A percentile compares a stretch with the other conserved stretches of the same genome.
phyloP scores from a whole-genome alignment of 2,888 invertebrate species.

The Tipula unca region DNA sequence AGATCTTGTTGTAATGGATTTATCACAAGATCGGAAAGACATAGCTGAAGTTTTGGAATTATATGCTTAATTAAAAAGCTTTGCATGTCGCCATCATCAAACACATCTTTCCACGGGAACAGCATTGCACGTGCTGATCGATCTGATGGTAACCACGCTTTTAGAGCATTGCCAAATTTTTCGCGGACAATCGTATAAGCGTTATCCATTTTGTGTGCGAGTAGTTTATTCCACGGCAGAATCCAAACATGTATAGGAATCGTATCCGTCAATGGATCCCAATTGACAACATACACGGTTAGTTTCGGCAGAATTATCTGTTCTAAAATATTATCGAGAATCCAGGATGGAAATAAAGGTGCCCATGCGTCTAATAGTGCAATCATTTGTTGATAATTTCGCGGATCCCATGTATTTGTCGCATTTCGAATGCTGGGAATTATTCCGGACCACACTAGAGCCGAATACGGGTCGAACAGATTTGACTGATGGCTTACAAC shows the following conservation, averaged over 20 bases:
- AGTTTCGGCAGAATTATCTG: constrained; percentile 71
- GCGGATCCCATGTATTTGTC: constrained; percentile 67
- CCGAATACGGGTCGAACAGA: constrained; percentile 60
- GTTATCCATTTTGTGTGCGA: constrained; percentile 51
- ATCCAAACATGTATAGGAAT: constrained; percentile 96
- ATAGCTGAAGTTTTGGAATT: constrained; percentile 76
- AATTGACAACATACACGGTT: constrained; percentile 66
- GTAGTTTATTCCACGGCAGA: constrained; percentile 87
- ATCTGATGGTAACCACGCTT: constrained; percentile 95
- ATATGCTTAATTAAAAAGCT: constrained; percentile 79
- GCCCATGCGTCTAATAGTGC: constrained; percentile 74
- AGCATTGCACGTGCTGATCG: constrained; percentile 85
- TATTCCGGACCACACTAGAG: constrained; percentile 80
- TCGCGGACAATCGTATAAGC: constrained; percentile 88
- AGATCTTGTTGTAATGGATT: constrained; percentile 64
- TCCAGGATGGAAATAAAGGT: constrained; percentile 71
- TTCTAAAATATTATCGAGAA: constrained; percentile 71
- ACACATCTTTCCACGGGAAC: constrained; percentile 77
- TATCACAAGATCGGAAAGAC: constrained; percentile 55
- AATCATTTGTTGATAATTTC: constrained; percentile 68
- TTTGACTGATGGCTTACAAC: constrained; percentile 33
- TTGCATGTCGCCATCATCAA: constrained; percentile 66
- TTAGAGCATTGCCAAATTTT: constrained; percentile 79
- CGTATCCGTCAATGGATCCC: constrained; percentile 94
- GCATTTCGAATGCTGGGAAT: constrained; percentile 69